Conservation (phyloP, 2,113 vertebrate genomes). For the Varanus komodoensis region DNA sequence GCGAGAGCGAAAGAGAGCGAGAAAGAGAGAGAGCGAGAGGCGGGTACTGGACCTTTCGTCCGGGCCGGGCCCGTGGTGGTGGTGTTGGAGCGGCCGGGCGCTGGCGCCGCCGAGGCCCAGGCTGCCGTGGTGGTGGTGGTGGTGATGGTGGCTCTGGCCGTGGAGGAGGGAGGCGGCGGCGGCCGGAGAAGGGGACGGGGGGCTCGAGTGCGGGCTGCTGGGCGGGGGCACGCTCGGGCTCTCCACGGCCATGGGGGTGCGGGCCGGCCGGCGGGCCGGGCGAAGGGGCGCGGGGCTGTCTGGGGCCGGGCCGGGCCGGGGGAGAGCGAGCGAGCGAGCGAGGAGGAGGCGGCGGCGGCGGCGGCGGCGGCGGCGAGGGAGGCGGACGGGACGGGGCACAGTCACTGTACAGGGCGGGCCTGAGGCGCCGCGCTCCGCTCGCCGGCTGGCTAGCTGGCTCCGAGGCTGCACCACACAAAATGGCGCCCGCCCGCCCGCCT, state of each 20-base stretch:
- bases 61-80: slow-evolving; percentile 84
- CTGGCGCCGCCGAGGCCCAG: slow-evolving; percentile 18
- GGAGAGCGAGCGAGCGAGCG: slow-evolving; percentile 46
- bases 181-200: slow-evolving; percentile 56
- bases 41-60: slow-evolving; percentile 92
- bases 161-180: slow-evolving; percentile 61
- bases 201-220: slow-evolving; percentile 69
- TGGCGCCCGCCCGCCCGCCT: slow-evolving; percentile 70
- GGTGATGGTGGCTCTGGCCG: slow-evolving; percentile 6
- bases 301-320: background rate
- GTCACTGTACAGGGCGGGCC: slow-evolving; percentile 51
- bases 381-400: slow-evolving; percentile 45
- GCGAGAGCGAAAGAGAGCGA: slow-evolving; percentile 11
- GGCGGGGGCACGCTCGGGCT: slow-evolving; percentile 90
- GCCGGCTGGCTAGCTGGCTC: slow-evolving; percentile 40
- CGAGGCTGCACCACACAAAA: slow-evolving; percentile 76
- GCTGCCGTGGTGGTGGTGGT: slow-evolving; percentile 84
- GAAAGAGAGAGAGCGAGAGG: slow-evolving; percentile 26
- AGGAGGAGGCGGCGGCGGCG: slow-evolving; percentile 57
- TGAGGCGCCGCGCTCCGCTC: slow-evolving; percentile 35
- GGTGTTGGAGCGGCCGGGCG: slow-evolving; percentile 50
- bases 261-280: background rate
- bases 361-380: slow-evolving; percentile 9
- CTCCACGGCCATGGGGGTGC: slow-evolving; percentile 86
- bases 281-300: background rate